A percentile compares a stretch with the other conserved stretches of the same genome.
These are phyloP conservation scores for Cosmopolites sordidus DNA, from an alignment of 2,888 invertebrate genomes.

Conservation along the genomic window DNA sequence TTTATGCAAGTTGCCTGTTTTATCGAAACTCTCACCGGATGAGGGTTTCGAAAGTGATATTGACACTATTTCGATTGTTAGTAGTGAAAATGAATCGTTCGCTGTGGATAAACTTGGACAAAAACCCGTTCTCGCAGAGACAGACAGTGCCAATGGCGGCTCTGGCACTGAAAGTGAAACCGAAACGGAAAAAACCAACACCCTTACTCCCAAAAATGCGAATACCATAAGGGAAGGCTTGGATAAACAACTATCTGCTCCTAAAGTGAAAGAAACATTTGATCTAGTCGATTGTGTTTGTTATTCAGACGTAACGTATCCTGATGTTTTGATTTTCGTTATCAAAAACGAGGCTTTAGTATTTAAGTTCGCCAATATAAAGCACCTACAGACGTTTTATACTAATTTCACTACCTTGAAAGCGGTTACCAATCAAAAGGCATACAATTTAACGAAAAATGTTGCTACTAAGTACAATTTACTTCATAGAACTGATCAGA, in stretches of 20 bases:
- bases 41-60: constrained; percentile 53
- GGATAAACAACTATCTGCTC: constrained; percentile 15
- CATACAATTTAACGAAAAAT: constrained; percentile 37
- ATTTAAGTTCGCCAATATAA: constrained; percentile 43
- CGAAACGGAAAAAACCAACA: constrained; percentile 26
- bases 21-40: constrained; percentile 35
- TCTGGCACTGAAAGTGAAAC: constrained; percentile 45
- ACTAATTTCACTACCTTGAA: constrained; percentile 46
- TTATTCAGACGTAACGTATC: constrained; percentile 46
- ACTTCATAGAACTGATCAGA: constrained; percentile 49
- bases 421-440: constrained; percentile 45
- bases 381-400: constrained; percentile 41
- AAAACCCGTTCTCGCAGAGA: constrained; percentile 39
- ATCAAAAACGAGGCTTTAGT: constrained; percentile 45
- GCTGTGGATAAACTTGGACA: constrained; percentile 30
- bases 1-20: constrained; percentile 18
- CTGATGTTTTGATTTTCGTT: constrained; percentile 46
- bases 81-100: constrained; percentile 45
- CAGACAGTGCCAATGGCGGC: constrained; percentile 49
- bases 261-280: constrained; percentile 37
- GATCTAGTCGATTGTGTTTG: constrained; percentile 48
- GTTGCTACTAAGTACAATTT: constrained; percentile 44
- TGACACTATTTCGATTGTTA: constrained; percentile 46
- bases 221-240: constrained; percentile 22
- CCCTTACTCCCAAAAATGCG: constrained; percentile 26